Conservation (phyloP, 2,797 vertebrate genomes). For the Valencia hispanica region DNA sequence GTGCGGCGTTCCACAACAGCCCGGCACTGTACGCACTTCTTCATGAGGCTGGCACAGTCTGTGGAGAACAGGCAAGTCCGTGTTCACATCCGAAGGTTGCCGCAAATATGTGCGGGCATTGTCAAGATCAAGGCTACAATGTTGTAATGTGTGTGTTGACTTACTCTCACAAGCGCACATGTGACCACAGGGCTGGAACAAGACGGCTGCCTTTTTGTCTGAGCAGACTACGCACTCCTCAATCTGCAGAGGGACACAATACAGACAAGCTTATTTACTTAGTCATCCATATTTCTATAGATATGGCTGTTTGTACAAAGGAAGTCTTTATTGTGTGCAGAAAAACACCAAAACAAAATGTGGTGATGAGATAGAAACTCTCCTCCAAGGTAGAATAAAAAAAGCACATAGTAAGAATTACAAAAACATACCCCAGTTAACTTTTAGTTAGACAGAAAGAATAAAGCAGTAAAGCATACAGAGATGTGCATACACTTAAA, state of each 20-base stretch:
- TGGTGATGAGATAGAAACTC: background rate
- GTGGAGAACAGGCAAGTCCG: conserved; percentile 10
- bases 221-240: conserved; percentile 99
- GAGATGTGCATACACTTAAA: background rate
- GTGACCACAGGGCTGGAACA: conserved; percentile 98
- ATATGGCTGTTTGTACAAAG: background rate
- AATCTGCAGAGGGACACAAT: conserved; percentile 80
- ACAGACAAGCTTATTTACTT: background rate
- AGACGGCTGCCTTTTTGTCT: conserved; percentile 98
- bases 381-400: background rate
- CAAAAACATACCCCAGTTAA: background rate
- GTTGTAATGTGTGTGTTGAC: conserved; percentile 61
- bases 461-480: background rate
- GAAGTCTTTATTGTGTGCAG: background rate
- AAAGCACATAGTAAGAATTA: background rate
- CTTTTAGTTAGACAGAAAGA: background rate
- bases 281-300: background rate
- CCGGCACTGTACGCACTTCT: conserved; percentile 99
- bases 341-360: background rate
- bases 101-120: background rate
- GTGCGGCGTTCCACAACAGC: conserved; percentile 95
- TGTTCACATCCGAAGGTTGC: conserved; percentile 6
- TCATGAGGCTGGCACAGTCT: conserved; percentile 99
- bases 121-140: conserved; percentile 2
- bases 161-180: conserved; percentile 99